These are phyloP conservation scores for Plectrocnemia conspersa DNA, from an alignment of 1,140 invertebrate genomes.

Conservation along the genomic window DNA sequence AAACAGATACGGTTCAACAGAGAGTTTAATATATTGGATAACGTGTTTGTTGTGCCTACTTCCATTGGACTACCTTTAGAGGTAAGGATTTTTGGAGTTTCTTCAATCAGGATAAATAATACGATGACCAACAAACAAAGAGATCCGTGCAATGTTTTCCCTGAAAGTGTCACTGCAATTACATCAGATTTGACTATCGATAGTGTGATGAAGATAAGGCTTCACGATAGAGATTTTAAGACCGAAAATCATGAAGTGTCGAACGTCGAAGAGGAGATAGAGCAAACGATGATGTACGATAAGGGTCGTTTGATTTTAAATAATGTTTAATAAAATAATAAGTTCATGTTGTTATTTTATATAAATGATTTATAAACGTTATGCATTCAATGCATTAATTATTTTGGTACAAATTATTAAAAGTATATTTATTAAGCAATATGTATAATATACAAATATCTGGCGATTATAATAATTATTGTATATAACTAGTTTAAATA, in stretches of 20 bases:
- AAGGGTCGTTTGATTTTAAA: too few species aligned
- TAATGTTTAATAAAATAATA: too few species aligned
- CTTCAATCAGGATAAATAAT: not conserved
- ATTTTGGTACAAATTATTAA: too few species aligned
- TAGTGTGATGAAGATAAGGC: not conserved
- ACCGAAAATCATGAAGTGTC: not conserved
- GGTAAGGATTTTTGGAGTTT: not conserved
- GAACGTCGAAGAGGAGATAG: too few species aligned
- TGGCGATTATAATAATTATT: too few species aligned
- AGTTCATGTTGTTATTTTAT: too few species aligned
- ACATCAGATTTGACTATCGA: not conserved
- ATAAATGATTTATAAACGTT: too few species aligned
- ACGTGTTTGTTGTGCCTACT: not conserved
- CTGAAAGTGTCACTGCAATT: not conserved
- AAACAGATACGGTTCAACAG: not conserved
- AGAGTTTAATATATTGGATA: constrained; percentile 1
- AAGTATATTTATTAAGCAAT: too few species aligned
- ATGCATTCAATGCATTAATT: too few species aligned
- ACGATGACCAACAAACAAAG: not conserved
- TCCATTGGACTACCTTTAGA: constrained; percentile 1
- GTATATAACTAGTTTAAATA: too few species aligned
- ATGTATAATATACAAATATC: too few species aligned
- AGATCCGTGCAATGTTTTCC: not conserved
- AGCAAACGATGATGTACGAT: too few species aligned
- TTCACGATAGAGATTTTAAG: not conserved